phyloP scores from a whole-genome alignment of 2,888 invertebrate genomes.

The Amaurobius ferox region DNA sequence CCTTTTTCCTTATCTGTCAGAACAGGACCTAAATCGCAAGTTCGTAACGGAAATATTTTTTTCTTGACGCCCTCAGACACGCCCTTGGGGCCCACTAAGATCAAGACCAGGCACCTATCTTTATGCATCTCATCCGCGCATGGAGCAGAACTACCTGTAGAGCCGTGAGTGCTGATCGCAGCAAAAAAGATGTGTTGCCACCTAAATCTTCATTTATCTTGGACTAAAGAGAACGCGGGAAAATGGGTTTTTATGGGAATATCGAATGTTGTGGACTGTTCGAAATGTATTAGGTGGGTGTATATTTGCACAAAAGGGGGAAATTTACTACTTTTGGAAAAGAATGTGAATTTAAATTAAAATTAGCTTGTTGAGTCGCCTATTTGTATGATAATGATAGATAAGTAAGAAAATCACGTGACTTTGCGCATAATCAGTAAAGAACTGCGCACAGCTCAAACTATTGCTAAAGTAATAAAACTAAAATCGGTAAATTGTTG shows the following conservation, averaged over 20 bases:
- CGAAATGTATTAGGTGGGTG: no score
- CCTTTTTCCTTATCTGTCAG: background rate
- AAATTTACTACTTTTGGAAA: no score
- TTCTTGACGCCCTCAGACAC: background rate
- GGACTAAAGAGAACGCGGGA: background rate
- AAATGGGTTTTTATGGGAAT: background rate
- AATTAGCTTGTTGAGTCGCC: no score
- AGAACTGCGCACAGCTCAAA: no score
- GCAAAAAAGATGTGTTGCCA: background rate
- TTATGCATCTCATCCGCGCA: background rate
- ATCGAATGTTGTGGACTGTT: background rate
- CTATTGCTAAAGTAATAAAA: no score
- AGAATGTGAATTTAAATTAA: no score
- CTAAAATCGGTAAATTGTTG: no score
- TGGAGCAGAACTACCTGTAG: background rate
- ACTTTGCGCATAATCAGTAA: no score
- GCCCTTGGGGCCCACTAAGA: slow-evolving; percentile 12
- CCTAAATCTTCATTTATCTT: background rate
- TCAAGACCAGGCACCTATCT: background rate
- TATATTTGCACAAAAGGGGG: no score
- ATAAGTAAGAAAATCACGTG: no score
- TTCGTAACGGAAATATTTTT: background rate
- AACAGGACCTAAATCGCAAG: background rate
- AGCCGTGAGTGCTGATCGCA: background rate
- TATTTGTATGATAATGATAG: no score